Conservation (phyloP, 2,113 vertebrate genomes). For the Hydrochoerus hydrochaeris region DNA sequence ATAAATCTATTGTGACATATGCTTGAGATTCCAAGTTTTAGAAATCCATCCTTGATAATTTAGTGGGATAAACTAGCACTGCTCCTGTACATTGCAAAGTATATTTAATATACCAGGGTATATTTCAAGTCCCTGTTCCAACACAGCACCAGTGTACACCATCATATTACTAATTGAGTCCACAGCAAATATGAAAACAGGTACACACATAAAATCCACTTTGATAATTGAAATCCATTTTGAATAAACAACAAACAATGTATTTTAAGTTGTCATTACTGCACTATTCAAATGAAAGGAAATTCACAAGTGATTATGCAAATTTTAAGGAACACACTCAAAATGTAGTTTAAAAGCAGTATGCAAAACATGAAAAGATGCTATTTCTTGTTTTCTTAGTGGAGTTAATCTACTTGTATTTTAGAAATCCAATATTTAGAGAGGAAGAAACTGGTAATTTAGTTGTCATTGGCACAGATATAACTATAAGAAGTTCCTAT, state of each 20-base stretch:
- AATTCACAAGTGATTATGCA: conserved; percentile 74
- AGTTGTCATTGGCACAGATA: conserved; percentile 64
- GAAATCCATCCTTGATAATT: conserved; percentile 12
- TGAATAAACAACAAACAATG: conserved; percentile 70
- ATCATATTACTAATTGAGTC: conserved; percentile 25
- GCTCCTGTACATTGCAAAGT: conserved; percentile 32
- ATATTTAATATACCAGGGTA: neutral
- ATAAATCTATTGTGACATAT: neutral
- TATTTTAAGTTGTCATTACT: conserved; percentile 72
- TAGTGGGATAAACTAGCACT: neutral
- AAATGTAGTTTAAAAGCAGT: conserved; percentile 64
- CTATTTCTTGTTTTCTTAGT: conserved; percentile 68
- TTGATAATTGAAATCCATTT: conserved; percentile 69
- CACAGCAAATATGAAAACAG: conserved; percentile 51
- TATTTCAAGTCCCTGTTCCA: conserved; percentile 42
- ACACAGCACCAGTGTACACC: neutral
- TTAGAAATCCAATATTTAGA: conserved; percentile 79
- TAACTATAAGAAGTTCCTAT: conserved; percentile 61
- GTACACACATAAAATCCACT: conserved; percentile 36
- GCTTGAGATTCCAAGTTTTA: conserved; percentile 41
- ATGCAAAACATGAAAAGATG: conserved; percentile 64
- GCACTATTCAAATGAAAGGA: conserved; percentile 70
- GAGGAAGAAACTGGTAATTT: conserved; percentile 66
- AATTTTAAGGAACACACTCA: conserved; percentile 71
- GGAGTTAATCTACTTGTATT: conserved; percentile 70